Evolutionary conservation across 2,888 invertebrate genomes (phyloP).

Genomic region (Achlya flavicornis): DNA sequence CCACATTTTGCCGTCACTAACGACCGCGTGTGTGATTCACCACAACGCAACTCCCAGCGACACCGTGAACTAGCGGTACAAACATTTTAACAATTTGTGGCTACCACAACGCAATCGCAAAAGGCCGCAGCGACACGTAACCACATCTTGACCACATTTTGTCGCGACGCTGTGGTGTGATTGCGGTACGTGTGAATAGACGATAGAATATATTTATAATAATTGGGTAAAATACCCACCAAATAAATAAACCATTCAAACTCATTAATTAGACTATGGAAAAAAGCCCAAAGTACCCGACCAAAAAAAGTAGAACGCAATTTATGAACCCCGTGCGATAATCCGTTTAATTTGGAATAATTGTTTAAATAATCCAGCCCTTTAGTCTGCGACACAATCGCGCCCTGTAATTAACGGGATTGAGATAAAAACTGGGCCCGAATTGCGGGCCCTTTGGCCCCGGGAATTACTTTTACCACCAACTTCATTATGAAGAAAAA

Average conservation of each 20-base stretch:
- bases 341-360: slow-evolving; percentile 37
- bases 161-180: too few species aligned
- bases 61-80: too few species aligned
- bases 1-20: too few species aligned
- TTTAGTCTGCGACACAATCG: slow-evolving; percentile 22
- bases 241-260: not conserved
- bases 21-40: too few species aligned
- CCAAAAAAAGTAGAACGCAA: not conserved
- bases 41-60: too few species aligned
- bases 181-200: too few species aligned
- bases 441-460: slow-evolving; percentile 36
- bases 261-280: slow-evolving; percentile 1
- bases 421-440: slow-evolving; percentile 41
- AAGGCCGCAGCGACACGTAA: too few species aligned
- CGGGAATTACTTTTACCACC: slow-evolving; percentile 24
- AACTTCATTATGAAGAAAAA: slow-evolving; percentile 37
- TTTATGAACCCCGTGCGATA: slow-evolving; percentile 21
- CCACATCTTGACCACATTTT: too few species aligned
- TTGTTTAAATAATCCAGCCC: slow-evolving; percentile 35
- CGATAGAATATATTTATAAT: not conserved
- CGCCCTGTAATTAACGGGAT: slow-evolving; percentile 41
- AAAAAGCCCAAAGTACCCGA: not conserved
- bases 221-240: not conserved
- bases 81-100: too few species aligned
- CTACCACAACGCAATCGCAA: too few species aligned